A percentile compares a stretch with the other conserved stretches of the same genome.
phyloP scores from a whole-genome alignment of 2,113 vertebrate species.

The Setophaga coronata region DNA sequence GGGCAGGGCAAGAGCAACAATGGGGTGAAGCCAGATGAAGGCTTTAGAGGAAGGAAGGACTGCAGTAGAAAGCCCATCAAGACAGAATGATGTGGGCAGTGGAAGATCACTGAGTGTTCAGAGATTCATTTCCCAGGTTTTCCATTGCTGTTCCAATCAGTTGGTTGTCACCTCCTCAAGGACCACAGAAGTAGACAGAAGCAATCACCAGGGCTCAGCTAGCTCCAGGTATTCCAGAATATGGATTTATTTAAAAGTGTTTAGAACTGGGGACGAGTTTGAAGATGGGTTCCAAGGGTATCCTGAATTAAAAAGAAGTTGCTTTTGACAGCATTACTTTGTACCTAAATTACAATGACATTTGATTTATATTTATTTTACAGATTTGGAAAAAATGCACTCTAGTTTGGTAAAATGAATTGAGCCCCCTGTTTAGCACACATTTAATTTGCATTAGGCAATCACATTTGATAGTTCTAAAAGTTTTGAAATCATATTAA shows the following conservation, averaged over 20 bases:
- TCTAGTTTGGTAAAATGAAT: background rate
- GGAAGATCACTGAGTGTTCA: background rate
- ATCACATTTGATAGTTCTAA: background rate
- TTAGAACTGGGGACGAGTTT: background rate
- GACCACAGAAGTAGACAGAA: background rate
- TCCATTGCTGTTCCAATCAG: background rate
- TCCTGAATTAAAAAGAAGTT: background rate
- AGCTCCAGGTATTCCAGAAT: background rate
- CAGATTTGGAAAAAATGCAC: background rate
- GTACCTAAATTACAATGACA: background rate
- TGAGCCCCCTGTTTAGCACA: background rate
- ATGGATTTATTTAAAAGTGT: background rate
- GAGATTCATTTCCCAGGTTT: background rate
- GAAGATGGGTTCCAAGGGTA: background rate
- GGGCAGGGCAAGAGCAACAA: background rate
- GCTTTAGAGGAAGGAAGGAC: background rate
- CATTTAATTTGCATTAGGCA: background rate
- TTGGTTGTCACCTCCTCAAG: background rate
- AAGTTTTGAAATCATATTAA: background rate
- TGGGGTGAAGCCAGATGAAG: background rate
- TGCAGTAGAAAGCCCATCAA: background rate
- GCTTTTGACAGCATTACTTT: background rate
- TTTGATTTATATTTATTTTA: background rate
- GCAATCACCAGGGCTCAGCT: background rate
- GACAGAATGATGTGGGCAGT: background rate